Conservation (phyloP, 2,888 invertebrate genomes). For the Xestia sexstrigata region DNA sequence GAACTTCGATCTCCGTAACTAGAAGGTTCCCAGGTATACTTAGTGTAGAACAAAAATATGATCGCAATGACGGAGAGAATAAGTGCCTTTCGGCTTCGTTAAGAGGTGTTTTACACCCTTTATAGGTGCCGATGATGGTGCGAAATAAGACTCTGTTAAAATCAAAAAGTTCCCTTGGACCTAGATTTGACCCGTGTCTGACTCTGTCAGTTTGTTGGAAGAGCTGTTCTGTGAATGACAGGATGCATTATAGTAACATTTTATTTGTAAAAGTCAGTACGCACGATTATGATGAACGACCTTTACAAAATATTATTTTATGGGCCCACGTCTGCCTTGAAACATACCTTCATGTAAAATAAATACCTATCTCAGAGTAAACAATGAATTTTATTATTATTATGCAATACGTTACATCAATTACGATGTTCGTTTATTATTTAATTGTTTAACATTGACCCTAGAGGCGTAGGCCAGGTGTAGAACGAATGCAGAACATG, state of each 20-base stretch:
- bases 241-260: constrained; percentile 8
- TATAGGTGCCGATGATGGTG: too few species aligned
- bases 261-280: constrained; percentile 15
- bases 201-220: constrained; percentile 1
- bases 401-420: constrained; percentile 64
- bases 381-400: constrained; percentile 50
- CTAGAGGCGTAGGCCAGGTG: constrained; percentile 43
- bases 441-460: constrained; percentile 67
- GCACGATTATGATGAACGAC: constrained; percentile 10
- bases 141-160: neutral
- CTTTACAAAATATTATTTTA: constrained; percentile 45
- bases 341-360: constrained; percentile 25
- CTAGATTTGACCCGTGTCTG: neutral
- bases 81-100: too few species aligned
- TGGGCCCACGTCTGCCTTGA: constrained; percentile 46
- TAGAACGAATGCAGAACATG: constrained; percentile 28
- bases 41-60: too few species aligned
- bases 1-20: too few species aligned
- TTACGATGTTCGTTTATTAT: constrained; percentile 54
- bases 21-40: too few species aligned
- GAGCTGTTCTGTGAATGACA: constrained; percentile 5
- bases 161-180: neutral
- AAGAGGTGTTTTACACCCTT: too few species aligned
- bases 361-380: constrained; percentile 36
- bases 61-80: too few species aligned